Evolutionary conservation across 2,113 vertebrate species (phyloP).

Genomic region (Irena cyanogastra): DNA sequence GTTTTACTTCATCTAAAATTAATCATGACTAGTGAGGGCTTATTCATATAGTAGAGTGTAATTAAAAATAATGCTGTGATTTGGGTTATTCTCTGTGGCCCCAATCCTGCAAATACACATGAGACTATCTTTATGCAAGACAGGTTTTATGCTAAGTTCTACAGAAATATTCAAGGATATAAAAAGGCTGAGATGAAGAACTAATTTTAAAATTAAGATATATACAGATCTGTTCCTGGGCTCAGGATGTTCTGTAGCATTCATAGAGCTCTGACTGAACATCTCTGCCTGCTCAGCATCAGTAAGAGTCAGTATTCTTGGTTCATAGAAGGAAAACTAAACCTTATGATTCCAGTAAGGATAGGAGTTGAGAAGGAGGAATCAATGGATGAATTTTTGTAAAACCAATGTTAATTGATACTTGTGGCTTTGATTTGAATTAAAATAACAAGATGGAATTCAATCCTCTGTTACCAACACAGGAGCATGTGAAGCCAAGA

Average conservation of each 20-base stretch:
- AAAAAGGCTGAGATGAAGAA: background rate
- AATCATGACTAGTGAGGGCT: background rate
- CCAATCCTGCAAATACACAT: background rate
- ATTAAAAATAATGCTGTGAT: constrained; percentile 23
- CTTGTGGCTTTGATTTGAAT: background rate
- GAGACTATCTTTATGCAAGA: background rate
- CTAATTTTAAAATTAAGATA: background rate
- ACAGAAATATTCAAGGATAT: background rate
- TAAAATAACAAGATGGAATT: background rate
- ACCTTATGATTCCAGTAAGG: background rate
- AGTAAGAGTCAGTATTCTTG: background rate
- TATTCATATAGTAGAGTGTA: background rate
- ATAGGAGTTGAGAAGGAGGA: background rate
- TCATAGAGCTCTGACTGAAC: background rate
- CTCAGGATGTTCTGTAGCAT: background rate
- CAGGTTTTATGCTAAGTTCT: background rate
- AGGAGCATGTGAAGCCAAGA: background rate
- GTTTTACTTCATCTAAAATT: constrained; percentile 21
- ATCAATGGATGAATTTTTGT: background rate
- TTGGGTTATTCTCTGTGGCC: background rate
- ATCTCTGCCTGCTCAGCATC: background rate
- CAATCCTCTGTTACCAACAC: background rate
- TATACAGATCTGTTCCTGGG: background rate
- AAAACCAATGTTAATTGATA: background rate
- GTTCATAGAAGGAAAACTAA: background rate